Conservation (phyloP, 2,113 vertebrate species). For the Patagioenas fasciata region DNA sequence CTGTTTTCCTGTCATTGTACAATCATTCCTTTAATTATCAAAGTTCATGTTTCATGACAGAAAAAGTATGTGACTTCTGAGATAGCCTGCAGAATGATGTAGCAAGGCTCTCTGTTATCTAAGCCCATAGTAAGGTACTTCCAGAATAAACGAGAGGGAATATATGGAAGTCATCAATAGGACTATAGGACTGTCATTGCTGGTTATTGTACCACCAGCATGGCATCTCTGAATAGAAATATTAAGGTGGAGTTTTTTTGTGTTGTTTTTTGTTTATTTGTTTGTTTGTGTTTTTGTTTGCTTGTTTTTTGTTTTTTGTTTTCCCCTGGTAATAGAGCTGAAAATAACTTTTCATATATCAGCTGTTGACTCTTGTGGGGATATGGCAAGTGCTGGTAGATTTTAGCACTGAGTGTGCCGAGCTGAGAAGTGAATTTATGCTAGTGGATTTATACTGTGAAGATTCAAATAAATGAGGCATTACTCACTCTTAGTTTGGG, state of each 20-base stretch:
- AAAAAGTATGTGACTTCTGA: not conserved
- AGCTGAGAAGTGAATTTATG: not conserved
- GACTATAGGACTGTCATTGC: not conserved
- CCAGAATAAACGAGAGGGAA: not conserved
- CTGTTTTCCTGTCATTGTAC: not conserved
- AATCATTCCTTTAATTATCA: not conserved
- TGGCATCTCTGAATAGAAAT: not conserved
- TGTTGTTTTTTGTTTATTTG: no score
- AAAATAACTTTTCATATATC: not conserved
- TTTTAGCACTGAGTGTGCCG: not conserved
- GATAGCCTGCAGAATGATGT: not conserved
- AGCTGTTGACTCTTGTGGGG: not conserved
- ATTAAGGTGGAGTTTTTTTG: no score
- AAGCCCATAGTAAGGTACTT: not conserved
- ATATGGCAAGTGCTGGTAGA: not conserved
- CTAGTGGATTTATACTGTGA: not conserved
- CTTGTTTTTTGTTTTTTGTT: no score
- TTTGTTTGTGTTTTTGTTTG: no score
- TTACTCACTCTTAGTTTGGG: constrained; percentile 3
- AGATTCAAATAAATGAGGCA: constrained; percentile 2
- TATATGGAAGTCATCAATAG: not conserved
- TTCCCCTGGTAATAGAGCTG: not conserved
- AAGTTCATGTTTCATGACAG: not conserved
- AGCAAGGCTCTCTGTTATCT: not conserved
- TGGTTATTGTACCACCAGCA: not conserved